These are phyloP conservation scores for Teleogryllus occipitalis DNA, from an alignment of 1,140 invertebrate species.

Conservation along the genomic window DNA sequence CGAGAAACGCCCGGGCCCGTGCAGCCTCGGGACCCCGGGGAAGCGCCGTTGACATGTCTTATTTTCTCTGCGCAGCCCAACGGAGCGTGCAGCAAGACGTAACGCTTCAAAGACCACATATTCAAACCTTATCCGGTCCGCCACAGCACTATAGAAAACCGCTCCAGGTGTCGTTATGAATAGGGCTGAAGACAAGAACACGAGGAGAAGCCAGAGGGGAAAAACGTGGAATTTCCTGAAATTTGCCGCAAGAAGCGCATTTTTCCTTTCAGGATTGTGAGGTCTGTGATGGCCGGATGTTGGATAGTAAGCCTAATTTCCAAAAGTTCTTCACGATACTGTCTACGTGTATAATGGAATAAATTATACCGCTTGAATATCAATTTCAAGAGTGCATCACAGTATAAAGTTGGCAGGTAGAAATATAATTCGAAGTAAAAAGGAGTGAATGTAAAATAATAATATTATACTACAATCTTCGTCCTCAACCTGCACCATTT, in stretches of 20 bases:
- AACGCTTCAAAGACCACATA: neutral
- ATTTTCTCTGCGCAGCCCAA: neutral
- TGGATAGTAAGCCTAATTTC: neutral
- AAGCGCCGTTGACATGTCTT: neutral
- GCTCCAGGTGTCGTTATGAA: neutral
- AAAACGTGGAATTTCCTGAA: neutral
- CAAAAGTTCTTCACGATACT: neutral
- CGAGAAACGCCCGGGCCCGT: neutral
- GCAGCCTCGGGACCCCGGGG: no score
- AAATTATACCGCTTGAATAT: no score
- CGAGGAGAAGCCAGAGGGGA: neutral
- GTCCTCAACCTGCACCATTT: no score
- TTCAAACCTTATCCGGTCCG: slow-evolving; percentile 3
- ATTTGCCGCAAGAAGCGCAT: neutral
- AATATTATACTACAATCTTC: no score
- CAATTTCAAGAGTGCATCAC: no score
- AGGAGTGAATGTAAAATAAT: no score
- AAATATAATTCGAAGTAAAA: no score
- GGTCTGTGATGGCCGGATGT: neutral
- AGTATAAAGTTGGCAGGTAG: no score
- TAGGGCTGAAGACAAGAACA: neutral
- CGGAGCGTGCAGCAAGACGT: neutral
- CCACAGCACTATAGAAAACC: neutral
- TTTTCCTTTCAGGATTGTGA: neutral
- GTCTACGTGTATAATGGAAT: no score